phyloP scores from a whole-genome alignment of 64 coral and sea anemone species.

The Anthopleura sola region DNA sequence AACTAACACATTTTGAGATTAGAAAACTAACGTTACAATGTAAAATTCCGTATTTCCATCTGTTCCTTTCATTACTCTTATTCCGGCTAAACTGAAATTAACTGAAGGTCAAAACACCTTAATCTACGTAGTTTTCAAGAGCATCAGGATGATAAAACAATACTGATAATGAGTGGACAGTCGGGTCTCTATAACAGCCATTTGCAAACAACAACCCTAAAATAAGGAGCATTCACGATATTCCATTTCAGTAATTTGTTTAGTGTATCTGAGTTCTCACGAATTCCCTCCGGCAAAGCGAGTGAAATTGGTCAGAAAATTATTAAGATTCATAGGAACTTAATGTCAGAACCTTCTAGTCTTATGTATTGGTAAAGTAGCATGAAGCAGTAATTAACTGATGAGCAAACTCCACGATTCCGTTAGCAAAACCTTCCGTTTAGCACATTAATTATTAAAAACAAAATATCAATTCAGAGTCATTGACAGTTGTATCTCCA shows the following conservation, averaged over 20 bases:
- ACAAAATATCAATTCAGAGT: neutral
- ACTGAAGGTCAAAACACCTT: neutral
- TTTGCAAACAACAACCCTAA: neutral
- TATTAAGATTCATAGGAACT: too few species aligned
- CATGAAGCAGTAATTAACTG: neutral
- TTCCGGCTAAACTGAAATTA: neutral
- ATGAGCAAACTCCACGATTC: neutral
- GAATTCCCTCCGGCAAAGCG: neutral
- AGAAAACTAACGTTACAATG: neutral
- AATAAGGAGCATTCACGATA: neutral
- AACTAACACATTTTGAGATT: neutral
- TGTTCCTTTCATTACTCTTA: neutral
- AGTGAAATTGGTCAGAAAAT: neutral
- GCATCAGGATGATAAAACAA: neutral
- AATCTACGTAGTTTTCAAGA: neutral
- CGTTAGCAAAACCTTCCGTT: neutral
- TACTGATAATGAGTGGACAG: neutral
- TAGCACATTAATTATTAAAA: neutral
- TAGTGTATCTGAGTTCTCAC: neutral
- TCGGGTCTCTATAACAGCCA: slow-evolving; percentile 1
- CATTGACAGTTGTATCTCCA: slow-evolving; percentile 11
- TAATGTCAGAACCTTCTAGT: too few species aligned
- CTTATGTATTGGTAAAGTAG: too few species aligned
- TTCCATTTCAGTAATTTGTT: neutral
- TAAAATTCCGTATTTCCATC: neutral